These are phyloP conservation scores for Poecilia picta DNA, from an alignment of 2,797 vertebrate species.

Conservation along the genomic window DNA sequence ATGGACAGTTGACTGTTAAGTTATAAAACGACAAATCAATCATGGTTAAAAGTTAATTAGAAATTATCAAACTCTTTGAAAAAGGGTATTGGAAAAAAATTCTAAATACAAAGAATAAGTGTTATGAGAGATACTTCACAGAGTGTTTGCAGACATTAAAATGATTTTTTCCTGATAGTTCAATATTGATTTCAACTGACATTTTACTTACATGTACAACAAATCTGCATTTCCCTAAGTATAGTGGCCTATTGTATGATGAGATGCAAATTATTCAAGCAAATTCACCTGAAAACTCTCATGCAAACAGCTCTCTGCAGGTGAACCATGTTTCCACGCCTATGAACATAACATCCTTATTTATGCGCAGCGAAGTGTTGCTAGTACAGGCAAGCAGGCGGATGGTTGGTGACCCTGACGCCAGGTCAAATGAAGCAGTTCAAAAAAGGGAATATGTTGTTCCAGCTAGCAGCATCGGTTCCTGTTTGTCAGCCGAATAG, in stretches of 20 bases:
- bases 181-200: not conserved
- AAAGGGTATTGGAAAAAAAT: no score
- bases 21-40: not conserved
- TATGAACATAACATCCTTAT: not conserved
- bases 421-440: not conserved
- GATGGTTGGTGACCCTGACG: not conserved
- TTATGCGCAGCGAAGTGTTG: not conserved
- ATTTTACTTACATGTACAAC: not conserved
- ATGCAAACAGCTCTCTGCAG: not conserved
- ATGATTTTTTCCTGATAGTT: not conserved
- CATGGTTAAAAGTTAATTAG: not conserved
- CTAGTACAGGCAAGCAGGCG: not conserved
- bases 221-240: not conserved
- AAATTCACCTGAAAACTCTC: not conserved
- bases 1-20: not conserved
- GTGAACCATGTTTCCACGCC: not conserved
- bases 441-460: not conserved
- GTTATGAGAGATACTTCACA: not conserved
- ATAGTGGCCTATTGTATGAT: not conserved
- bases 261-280: constrained; percentile 1
- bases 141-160: not conserved
- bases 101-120: not conserved
- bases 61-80: not conserved
- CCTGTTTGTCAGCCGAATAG: not conserved
- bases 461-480: not conserved